Percentiles rank a stretch among this genome's conserved stretches.
Evolutionary conservation across 2,113 vertebrate genomes (phyloP).

Genomic region (Ictalurus furcatus): DNA sequence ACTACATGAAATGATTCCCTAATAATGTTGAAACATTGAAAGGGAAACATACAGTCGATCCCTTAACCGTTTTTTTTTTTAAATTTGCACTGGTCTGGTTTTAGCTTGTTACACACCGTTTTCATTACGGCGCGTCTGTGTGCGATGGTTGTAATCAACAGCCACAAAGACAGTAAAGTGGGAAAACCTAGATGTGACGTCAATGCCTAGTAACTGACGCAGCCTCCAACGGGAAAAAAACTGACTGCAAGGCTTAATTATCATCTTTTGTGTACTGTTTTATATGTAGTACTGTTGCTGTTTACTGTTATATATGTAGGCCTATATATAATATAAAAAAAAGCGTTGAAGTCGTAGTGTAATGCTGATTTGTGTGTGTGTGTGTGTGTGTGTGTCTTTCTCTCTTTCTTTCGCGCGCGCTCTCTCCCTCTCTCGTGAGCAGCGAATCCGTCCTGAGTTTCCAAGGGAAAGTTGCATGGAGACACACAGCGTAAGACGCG

Average conservation of each 20-base stretch:
- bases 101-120: constrained; percentile 55
- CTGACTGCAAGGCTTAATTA: constrained; percentile 84
- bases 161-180: constrained; percentile 88
- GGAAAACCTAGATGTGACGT: constrained; percentile 85
- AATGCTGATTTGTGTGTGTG: not conserved
- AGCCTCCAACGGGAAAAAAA: constrained; percentile 84
- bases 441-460: constrained; percentile 63
- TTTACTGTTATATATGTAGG: not conserved
- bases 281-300: not conserved
- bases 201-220: constrained; percentile 80
- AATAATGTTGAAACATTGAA: not conserved
- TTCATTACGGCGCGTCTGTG: constrained; percentile 61
- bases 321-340: not conserved
- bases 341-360: constrained; percentile 1
- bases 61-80: constrained; percentile 44
- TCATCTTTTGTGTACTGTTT: constrained; percentile 68
- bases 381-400: not conserved
- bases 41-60: constrained; percentile 27
- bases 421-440: constrained; percentile 39
- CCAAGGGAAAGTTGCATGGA: constrained; percentile 66
- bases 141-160: constrained; percentile 84
- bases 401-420: not conserved
- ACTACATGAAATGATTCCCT: constrained; percentile 15
- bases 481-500: constrained; percentile 57
- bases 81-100: constrained; percentile 50